phyloP scores from a whole-genome alignment of 1,140 invertebrate species.

The Anastrepha ludens region DNA sequence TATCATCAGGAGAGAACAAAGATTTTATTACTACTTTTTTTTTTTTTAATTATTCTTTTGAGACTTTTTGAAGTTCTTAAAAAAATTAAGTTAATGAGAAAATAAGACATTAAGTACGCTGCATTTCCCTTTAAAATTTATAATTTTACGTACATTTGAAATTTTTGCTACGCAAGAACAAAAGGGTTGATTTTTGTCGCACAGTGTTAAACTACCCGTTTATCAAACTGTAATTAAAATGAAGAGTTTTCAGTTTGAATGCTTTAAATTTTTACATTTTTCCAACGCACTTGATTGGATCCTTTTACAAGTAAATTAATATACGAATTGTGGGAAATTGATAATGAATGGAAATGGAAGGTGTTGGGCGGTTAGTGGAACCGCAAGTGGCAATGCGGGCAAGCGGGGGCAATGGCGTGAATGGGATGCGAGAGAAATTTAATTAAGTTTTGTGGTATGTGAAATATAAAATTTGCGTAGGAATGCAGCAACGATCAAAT shows the following conservation, averaged over 20 bases:
- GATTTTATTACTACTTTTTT: no score
- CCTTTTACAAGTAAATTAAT: background rate
- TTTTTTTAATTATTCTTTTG: no score
- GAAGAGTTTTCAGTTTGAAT: background rate
- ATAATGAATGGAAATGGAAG: background rate
- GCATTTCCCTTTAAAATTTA: no score
- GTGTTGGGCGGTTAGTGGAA: background rate
- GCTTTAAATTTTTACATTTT: background rate
- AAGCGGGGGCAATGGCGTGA: background rate
- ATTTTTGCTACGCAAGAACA: no score
- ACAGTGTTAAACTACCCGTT: no score
- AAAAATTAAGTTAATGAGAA: no score
- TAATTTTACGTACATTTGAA: no score
- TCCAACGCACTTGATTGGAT: background rate
- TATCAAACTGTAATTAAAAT: no score
- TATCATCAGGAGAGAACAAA: no score
- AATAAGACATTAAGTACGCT: no score
- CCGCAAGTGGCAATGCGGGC: background rate
- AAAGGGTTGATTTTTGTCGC: no score
- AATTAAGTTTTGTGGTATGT: constrained; percentile 37
- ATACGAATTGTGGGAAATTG: background rate
- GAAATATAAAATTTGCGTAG: constrained; percentile 47
- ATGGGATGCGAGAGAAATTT: background rate
- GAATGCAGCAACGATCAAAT: background rate
- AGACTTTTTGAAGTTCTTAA: no score